Evolutionary conservation across 1,140 invertebrate species (phyloP).

Genomic region (Chlorops oryzae): DNA sequence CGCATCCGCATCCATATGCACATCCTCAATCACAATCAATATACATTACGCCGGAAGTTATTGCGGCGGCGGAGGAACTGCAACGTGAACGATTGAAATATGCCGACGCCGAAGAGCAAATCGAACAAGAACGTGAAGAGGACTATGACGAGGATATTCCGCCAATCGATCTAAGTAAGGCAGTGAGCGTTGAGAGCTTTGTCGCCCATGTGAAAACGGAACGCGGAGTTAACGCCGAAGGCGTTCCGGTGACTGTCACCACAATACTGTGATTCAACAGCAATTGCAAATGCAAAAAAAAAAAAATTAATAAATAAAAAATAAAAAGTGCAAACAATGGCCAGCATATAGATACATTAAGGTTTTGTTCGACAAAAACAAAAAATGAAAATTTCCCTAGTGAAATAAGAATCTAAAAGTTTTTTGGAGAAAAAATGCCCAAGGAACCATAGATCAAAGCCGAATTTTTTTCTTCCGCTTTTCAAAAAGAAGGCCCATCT

Average conservation of each 20-base stretch:
- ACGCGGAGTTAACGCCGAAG: constrained; percentile 33
- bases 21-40: too few species aligned
- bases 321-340: constrained; percentile 3
- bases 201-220: constrained; percentile 29
- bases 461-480: too few species aligned
- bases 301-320: constrained; percentile 1
- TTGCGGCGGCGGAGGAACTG: background rate
- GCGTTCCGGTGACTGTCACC: constrained; percentile 38
- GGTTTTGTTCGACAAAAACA: too few species aligned
- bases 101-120: constrained; percentile 13
- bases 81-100: background rate
- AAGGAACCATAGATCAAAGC: too few species aligned
- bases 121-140: constrained; percentile 15
- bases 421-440: too few species aligned
- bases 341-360: too few species aligned
- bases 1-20: too few species aligned
- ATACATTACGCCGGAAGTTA: too few species aligned
- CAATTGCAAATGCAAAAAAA: constrained; percentile 1
- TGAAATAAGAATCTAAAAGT: too few species aligned
- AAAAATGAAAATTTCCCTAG: too few species aligned
- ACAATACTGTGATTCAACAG: constrained; percentile 43
- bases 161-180: constrained; percentile 39
- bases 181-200: constrained; percentile 35
- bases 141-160: constrained; percentile 44
- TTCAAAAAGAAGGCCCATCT: too few species aligned